phyloP scores from a whole-genome alignment of 2,797 vertebrate species.

The Pampus argenteus region DNA sequence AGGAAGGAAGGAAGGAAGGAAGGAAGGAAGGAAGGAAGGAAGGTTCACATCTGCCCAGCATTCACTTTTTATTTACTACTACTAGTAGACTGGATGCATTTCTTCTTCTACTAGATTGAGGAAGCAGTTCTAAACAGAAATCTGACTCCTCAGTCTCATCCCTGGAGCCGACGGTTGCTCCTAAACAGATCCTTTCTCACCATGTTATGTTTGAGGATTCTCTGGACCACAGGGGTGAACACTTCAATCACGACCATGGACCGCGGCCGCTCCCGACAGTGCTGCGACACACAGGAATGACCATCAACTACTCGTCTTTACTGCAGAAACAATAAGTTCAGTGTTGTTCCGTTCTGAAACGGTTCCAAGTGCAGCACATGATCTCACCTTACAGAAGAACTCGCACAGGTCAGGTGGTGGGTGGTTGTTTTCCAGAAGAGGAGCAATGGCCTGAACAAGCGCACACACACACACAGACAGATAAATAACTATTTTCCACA shows the following conservation, averaged over 20 bases:
- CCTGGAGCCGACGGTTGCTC: no score
- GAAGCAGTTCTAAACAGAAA: not conserved
- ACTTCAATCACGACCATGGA: conserved; percentile 99
- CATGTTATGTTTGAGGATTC: conserved; percentile 99
- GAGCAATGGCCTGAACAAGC: conserved; percentile 93
- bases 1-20: no score
- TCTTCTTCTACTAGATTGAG: not conserved
- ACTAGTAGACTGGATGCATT: not conserved
- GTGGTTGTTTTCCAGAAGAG: conserved; percentile 99
- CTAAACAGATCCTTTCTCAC: conserved; percentile 73
- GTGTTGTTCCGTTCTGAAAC: no score
- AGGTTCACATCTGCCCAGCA: not conserved
- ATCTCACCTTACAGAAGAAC: conserved; percentile 98
- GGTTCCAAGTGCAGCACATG: not conserved
- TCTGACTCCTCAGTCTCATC: not conserved
- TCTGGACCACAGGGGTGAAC: conserved; percentile 98
- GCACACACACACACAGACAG: conserved; percentile 44
- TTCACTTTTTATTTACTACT: not conserved
- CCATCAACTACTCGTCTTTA: no score
- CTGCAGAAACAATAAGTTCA: no score
- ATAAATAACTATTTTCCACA: conserved; percentile 48
- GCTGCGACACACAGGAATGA: conserved; percentile 81
- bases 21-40: no score
- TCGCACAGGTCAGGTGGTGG: conserved; percentile 98
- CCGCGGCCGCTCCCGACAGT: conserved; percentile 97